Evolutionary conservation across 2,797 vertebrate genomes (phyloP), one percentile per base, ranked within the genome.

Genomic region (Oreonectes daqikongensis): DNA sequence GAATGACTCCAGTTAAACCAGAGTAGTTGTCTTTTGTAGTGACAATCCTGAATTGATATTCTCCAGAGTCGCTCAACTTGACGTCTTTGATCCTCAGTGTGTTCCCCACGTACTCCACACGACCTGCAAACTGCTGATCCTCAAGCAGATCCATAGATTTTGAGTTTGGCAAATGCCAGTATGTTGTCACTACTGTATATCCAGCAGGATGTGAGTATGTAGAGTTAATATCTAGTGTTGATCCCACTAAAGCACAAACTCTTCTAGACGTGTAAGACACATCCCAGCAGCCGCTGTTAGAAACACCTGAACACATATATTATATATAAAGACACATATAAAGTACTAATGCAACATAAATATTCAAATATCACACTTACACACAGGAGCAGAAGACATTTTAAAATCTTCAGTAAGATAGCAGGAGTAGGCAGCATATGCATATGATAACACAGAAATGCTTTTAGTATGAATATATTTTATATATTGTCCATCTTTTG

Each of bases 41-140:
- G 12, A 3, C 59, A 4, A 89, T 68, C 64, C 38, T 79, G n/a
- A 89, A 85, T 50, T 0, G 48, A 78, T 89, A 91, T n/a, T 82
- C 7, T n/a, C 35, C 80, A 69, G 87, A 86, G 50, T 90, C 87
- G 0, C 0, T 72, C 9, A 32, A 17, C 57, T 2, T 83, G 74
- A 89, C 0, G 5, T 86, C 3, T 1, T 1, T 79, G 42, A 91
- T 86, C 75, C 26, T 90, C 74, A 91, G 38, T 44, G 42, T 78
- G 73, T 53, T 81, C 18, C 0, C 3, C 32, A 32, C n/a, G 26
- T 86, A 67, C 8, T 71, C 26, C 60, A 84, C 61, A 38, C 77
- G 86, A 55, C 11, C 28, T 59, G 1, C 0, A 79, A 78, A 75
- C 55, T 72, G 53, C 1, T 4, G 5, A 30, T 77, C 14, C 22